Conservation (phyloP, 35 echinoderm and acorn worm species). For the Patiria miniata region DNA sequence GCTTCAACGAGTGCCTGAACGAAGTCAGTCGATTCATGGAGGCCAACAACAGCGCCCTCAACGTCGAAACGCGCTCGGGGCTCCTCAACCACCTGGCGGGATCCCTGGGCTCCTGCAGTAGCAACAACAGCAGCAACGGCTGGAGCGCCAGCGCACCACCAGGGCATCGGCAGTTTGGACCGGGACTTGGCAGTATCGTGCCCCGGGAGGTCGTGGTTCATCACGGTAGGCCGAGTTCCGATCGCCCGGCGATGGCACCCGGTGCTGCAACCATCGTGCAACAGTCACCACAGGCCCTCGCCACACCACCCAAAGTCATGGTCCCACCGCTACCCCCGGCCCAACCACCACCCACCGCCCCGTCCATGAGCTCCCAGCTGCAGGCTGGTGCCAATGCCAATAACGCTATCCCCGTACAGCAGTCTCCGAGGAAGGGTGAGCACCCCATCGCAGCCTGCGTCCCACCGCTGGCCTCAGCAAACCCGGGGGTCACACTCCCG, state of each 20-base stretch:
- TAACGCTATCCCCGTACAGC: neutral
- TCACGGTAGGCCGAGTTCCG: neutral
- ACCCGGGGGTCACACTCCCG: conserved; percentile 30
- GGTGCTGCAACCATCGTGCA: too few relatives aligned
- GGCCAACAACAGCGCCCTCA: conserved; percentile 33
- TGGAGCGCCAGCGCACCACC: neutral
- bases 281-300: too few relatives aligned
- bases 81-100: conserved; percentile 47
- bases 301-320: neutral
- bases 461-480: neutral
- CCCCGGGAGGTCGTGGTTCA: neutral
- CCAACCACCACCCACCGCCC: neutral
- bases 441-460: neutral
- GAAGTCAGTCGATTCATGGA: conserved; percentile 37
- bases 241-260: neutral
- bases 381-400: neutral
- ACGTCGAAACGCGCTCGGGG: conserved; percentile 34
- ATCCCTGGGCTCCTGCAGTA: conserved; percentile 17
- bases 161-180: too few relatives aligned
- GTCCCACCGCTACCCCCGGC: neutral
- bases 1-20: conserved; percentile 44
- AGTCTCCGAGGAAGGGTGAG: neutral
- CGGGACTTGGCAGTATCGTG: neutral
- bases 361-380: neutral
- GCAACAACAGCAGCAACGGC: neutral